A percentile compares a stretch with the other conserved stretches of the same genome.
Evolutionary conservation across 2,888 invertebrate genomes (phyloP).

Genomic region (Mythimna lalbum): DNA sequence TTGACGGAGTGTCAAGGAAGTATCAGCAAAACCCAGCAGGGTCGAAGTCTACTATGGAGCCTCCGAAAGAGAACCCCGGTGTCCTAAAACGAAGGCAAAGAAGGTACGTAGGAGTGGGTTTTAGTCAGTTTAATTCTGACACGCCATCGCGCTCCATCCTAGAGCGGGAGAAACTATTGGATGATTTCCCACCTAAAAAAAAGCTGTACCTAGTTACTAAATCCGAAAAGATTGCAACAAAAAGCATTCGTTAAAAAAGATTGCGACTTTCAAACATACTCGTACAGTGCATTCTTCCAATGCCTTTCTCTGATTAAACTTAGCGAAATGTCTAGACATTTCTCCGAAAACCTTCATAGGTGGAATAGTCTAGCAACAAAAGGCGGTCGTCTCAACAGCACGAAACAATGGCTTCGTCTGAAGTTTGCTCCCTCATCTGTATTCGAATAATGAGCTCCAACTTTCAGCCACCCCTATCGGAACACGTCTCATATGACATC

Average conservation of each 20-base stretch:
- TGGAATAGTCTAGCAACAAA: slow-evolving; percentile 8
- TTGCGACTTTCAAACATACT: background rate
- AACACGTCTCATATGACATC: slow-evolving; percentile 9
- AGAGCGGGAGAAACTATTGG: no score
- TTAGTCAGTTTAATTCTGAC: no score
- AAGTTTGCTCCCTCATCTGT: slow-evolving; percentile 31
- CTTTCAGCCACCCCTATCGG: slow-evolving; percentile 19
- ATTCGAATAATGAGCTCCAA: slow-evolving; percentile 42
- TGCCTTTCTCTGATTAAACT: background rate
- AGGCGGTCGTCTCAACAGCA: slow-evolving; percentile 11
- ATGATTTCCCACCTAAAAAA: no score
- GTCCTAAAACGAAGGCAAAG: no score
- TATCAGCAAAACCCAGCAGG: no score
- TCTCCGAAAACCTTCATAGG: slow-evolving; percentile 2
- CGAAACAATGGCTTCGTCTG: slow-evolving; percentile 34
- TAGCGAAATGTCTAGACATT: slow-evolving; percentile 8
- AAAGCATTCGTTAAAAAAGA: background rate
- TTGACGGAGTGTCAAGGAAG: no score
- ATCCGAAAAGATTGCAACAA: background rate
- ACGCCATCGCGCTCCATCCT: no score
- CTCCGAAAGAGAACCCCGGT: no score
- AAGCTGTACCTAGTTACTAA: no score
- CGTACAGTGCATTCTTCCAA: background rate
- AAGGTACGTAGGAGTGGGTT: no score
- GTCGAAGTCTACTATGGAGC: no score